A percentile compares a stretch with the other conserved stretches of the same genome.
Conservation (phyloP, 1,140 invertebrate genomes). For the Aphidius ervi region DNA sequence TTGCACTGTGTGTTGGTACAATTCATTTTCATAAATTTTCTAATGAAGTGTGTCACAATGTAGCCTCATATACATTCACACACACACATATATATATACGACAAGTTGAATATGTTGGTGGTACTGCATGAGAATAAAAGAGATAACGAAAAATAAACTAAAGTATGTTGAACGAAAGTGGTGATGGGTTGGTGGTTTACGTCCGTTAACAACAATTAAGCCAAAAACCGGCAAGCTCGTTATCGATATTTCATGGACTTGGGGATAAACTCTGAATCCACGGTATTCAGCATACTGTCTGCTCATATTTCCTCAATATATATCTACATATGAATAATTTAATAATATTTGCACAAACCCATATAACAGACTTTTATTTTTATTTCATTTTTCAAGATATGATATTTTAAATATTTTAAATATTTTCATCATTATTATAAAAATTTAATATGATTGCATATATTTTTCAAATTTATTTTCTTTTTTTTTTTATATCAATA, state of each 20-base stretch:
- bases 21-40: slow-evolving; percentile 22
- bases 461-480: no score
- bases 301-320: no score
- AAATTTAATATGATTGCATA: no score
- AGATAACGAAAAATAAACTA: neutral
- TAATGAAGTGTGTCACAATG: slow-evolving; percentile 18
- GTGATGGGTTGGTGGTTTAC: neutral
- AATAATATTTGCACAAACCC: slow-evolving; percentile 7
- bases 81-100: no score
- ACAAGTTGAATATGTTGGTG: no score
- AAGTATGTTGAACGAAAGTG: neutral
- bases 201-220: slow-evolving; percentile 22
- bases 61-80: no score
- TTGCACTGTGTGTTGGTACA: slow-evolving; percentile 12
- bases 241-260: slow-evolving; percentile 24
- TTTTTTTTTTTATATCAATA: neutral
- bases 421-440: no score
- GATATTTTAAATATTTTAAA: neutral
- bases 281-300: no score
- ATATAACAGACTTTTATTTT: neutral
- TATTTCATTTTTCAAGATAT: neutral
- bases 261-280: slow-evolving; percentile 9
- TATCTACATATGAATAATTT: slow-evolving; percentile 1
- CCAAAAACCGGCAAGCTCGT: slow-evolving; percentile 15
- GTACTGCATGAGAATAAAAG: no score